A percentile compares a stretch with the other conserved stretches of the same genome.
These are phyloP conservation scores for Phengaris alcon DNA, from an alignment of 2,888 invertebrate species.

Conservation along the genomic window DNA sequence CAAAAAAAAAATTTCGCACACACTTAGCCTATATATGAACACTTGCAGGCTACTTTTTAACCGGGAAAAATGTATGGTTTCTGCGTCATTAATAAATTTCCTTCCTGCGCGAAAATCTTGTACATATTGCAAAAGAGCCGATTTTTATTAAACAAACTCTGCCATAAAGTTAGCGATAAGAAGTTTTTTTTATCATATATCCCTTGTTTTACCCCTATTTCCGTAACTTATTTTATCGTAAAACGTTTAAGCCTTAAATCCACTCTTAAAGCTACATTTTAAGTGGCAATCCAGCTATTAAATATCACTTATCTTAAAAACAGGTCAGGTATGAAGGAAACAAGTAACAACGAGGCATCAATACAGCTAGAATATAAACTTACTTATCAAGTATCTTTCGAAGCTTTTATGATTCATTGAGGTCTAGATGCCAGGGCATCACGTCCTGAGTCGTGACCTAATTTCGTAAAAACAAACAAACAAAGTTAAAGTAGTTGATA, in stretches of 20 bases:
- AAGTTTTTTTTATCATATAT: not conserved
- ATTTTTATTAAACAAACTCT: not conserved
- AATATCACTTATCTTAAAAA: not conserved
- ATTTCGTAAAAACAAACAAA: conserved; percentile 13
- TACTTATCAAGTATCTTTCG: conserved; percentile 21
- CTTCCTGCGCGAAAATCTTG: no score
- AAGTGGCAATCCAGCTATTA: not conserved
- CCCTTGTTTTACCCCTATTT: not conserved
- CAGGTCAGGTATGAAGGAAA: not conserved
- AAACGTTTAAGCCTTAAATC: not conserved
- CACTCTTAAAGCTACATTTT: not conserved
- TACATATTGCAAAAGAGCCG: no score
- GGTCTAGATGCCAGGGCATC: conserved; percentile 1
- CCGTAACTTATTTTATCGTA: not conserved
- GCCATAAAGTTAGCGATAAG: not conserved
- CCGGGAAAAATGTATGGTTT: no score
- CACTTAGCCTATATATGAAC: no score
- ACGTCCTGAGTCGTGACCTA: conserved; percentile 1
- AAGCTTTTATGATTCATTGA: conserved; percentile 15
- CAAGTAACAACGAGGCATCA: not conserved
- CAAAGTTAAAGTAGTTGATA: not conserved
- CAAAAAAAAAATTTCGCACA: no score
- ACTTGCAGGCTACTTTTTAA: no score
- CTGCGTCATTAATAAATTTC: no score
- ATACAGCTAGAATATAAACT: not conserved